A percentile compares a stretch with the other conserved stretches of the same genome.
Conservation (phyloP, 1,140 invertebrate species). For the Drosophila simulans region DNA sequence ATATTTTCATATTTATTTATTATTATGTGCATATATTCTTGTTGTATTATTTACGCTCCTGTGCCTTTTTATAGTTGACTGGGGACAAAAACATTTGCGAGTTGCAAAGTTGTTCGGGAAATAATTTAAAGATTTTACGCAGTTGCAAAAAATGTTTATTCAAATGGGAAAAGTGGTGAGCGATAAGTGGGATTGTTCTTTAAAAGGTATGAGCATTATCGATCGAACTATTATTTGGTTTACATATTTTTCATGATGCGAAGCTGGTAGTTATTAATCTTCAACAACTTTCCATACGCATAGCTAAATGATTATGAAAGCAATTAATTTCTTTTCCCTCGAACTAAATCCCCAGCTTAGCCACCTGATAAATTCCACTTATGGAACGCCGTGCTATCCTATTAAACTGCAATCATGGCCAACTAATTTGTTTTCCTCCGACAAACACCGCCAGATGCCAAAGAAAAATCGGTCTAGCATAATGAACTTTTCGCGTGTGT, state of each 20-base stretch:
- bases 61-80: conserved; percentile 68
- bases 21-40: conserved; percentile 47
- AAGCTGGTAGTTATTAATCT: neutral
- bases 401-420: conserved; percentile 62
- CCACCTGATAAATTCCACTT: conserved; percentile 32
- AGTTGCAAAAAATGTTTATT: conserved; percentile 1
- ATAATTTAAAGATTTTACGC: conserved; percentile 41
- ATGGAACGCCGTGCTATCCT: conserved; percentile 42
- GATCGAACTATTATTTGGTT: neutral
- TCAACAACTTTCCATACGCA: neutral
- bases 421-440: conserved; percentile 60
- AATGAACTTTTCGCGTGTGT: conserved; percentile 75
- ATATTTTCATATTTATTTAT: conserved; percentile 74
- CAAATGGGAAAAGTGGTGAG: conserved; percentile 1
- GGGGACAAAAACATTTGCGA: conserved; percentile 38
- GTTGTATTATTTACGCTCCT: conserved; percentile 68
- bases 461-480: conserved; percentile 45
- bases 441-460: conserved; percentile 53
- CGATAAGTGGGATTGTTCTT: neutral
- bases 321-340: conserved; percentile 9
- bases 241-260: no score
- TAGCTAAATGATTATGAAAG: conserved; percentile 12
- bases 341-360: conserved; percentile 7
- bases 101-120: conserved; percentile 9
- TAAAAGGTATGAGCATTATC: neutral